Percentiles rank a stretch among this genome's conserved stretches.
phyloP scores from a whole-genome alignment of 2,113 vertebrate species.

The Gallinago jamesoni region DNA sequence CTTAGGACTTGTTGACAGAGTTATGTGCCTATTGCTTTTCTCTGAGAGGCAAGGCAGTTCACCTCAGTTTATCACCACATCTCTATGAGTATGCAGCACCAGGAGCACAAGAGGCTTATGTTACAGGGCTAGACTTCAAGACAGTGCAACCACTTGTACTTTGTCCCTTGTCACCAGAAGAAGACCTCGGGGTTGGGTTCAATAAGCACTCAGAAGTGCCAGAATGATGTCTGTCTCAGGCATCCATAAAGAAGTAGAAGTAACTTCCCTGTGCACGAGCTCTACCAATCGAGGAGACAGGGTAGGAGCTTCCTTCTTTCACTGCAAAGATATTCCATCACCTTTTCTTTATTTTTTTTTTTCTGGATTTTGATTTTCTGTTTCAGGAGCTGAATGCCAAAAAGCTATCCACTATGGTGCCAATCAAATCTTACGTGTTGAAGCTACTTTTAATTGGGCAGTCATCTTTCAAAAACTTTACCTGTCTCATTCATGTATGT shows the following conservation, averaged over 20 bases:
- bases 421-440: not conserved
- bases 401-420: not conserved
- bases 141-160: not conserved
- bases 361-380: not conserved
- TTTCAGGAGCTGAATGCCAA: not conserved
- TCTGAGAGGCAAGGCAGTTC: not conserved
- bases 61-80: not conserved
- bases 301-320: not conserved
- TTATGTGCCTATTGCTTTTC: not conserved
- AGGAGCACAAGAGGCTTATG: not conserved
- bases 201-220: not conserved
- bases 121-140: not conserved
- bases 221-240: not conserved
- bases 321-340: not conserved
- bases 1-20: not conserved
- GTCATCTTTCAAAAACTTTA: not conserved
- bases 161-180: not conserved
- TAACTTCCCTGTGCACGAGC: not conserved
- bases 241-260: not conserved
- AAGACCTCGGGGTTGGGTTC: not conserved
- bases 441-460: not conserved
- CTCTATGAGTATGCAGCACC: not conserved
- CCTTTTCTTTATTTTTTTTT: not conserved
- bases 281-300: fast-evolving
- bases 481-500: not conserved